phyloP scores from a whole-genome alignment of 2,113 vertebrate species.

The Caloenas nicobarica region DNA sequence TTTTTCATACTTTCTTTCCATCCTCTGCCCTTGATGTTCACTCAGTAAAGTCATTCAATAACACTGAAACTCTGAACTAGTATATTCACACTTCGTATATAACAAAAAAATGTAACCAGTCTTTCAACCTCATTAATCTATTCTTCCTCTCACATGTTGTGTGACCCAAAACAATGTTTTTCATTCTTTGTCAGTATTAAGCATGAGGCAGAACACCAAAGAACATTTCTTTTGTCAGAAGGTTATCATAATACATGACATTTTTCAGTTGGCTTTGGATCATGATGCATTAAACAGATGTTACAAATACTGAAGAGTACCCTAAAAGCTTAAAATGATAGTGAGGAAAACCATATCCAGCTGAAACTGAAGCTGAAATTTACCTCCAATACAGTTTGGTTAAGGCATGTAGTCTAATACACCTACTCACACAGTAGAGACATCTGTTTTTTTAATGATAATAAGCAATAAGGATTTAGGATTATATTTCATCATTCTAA shows the following conservation, averaged over 20 bases:
- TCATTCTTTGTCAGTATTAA: not conserved
- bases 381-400: not conserved
- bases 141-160: not conserved
- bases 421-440: not conserved
- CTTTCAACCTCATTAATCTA: not conserved
- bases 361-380: not conserved
- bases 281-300: not conserved
- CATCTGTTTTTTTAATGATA: not conserved
- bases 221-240: not conserved
- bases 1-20: not conserved
- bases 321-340: not conserved
- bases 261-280: not conserved
- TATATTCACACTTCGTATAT: not conserved
- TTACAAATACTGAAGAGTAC: not conserved
- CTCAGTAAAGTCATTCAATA: not conserved
- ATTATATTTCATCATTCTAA: not conserved
- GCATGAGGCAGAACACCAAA: not conserved
- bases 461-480: not conserved
- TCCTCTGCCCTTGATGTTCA: not conserved
- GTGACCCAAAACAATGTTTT: not conserved
- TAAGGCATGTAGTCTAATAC: not conserved
- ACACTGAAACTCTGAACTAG: not conserved
- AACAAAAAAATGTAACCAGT: not conserved
- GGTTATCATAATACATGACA: not conserved
- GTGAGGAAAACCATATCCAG: not conserved